Conservation (phyloP, 2,888 invertebrate species). For the Toxonevra muliebris region DNA sequence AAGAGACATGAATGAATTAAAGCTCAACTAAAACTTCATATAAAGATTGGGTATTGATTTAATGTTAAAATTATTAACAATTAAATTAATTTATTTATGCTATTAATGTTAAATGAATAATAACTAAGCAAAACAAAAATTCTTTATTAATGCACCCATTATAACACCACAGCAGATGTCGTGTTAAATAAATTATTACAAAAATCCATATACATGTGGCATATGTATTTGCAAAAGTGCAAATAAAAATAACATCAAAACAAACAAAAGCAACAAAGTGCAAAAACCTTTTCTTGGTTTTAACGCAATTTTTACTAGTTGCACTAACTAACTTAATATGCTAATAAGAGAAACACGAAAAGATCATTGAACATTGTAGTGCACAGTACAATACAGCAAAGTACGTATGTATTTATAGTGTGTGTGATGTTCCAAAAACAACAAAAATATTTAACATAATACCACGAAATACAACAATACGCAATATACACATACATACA, state of each 20-base stretch:
- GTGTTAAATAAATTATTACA: too few relatives aligned
- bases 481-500: constrained; percentile 5
- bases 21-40: too few relatives aligned
- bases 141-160: too few relatives aligned
- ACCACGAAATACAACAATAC: not conserved
- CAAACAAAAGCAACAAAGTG: not conserved
- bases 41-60: too few relatives aligned
- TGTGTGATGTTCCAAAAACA: not conserved
- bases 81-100: too few relatives aligned
- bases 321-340: constrained; percentile 12
- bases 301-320: constrained; percentile 4
- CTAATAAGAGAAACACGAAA: constrained; percentile 19
- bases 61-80: too few relatives aligned
- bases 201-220: not conserved
- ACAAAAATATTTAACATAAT: not conserved
- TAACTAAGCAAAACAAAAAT: too few relatives aligned
- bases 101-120: too few relatives aligned
- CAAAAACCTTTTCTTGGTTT: constrained; percentile 12
- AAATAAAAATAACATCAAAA: too few relatives aligned
- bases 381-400: not conserved
- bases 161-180: too few relatives aligned
- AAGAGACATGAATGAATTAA: too few relatives aligned
- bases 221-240: too few relatives aligned
- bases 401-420: not conserved
- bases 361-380: constrained; percentile 13